phyloP scores from a whole-genome alignment of 1,140 invertebrate genomes.

The Pseudomyrmex sp. region DNA sequence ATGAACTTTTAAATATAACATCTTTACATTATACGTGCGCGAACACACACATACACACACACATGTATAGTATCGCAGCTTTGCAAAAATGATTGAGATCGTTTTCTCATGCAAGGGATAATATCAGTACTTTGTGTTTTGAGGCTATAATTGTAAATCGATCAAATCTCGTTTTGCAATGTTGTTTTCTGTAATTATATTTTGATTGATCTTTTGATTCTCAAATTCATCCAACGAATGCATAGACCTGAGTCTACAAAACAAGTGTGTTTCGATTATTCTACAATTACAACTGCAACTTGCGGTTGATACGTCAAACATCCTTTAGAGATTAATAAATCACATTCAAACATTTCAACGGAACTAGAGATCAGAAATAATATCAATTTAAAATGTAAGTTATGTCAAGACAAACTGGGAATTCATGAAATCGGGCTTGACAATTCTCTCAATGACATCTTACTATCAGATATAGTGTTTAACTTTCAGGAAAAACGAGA shows the following conservation, averaged over 20 bases:
- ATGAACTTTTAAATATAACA: constrained; percentile 43
- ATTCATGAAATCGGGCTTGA: not conserved
- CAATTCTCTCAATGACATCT: not conserved
- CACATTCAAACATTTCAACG: not conserved
- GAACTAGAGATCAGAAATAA: constrained; percentile 28
- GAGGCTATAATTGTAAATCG: not conserved
- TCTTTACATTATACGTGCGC: constrained; percentile 55
- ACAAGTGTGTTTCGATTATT: constrained; percentile 14
- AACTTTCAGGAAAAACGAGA: constrained; percentile 27
- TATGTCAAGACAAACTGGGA: not conserved
- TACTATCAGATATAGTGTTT: constrained; percentile 20
- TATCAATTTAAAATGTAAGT: not conserved
- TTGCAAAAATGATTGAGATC: constrained; percentile 12
- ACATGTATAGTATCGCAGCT: constrained; percentile 30
- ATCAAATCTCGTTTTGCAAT: not conserved
- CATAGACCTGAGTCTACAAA: constrained; percentile 3
- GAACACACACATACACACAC: not conserved
- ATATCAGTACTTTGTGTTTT: not conserved
- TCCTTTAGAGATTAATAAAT: constrained; percentile 4
- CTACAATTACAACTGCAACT: constrained; percentile 18
- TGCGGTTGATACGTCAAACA: not conserved
- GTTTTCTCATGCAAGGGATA: not conserved
- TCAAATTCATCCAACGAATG: constrained; percentile 46
- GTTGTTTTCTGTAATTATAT: constrained; percentile 27
- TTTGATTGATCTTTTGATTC: constrained; percentile 82